phyloP scores from a whole-genome alignment of 2,888 invertebrate genomes.

The Eristalinus sepulchralis region DNA sequence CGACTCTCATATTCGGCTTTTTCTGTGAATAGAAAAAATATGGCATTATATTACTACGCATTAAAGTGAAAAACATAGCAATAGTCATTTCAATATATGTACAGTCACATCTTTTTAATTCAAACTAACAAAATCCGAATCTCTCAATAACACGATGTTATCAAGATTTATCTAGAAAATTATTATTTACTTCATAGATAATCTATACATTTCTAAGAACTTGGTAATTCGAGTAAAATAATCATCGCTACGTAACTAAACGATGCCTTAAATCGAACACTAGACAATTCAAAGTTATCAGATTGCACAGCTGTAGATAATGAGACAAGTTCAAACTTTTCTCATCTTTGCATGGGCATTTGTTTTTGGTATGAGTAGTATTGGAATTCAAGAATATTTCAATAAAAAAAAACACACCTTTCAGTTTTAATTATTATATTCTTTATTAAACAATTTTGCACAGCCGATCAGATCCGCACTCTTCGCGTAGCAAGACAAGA shows the following conservation, averaged over 20 bases:
- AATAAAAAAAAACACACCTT: too few relatives aligned
- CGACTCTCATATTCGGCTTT: slow-evolving; percentile 65
- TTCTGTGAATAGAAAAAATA: slow-evolving; percentile 44
- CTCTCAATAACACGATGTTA: not conserved
- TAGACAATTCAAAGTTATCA: not conserved
- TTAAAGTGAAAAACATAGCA: too few relatives aligned
- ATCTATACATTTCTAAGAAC: not conserved
- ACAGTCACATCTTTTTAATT: not conserved
- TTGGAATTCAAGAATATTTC: too few relatives aligned
- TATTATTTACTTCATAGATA: not conserved
- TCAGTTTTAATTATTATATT: too few relatives aligned
- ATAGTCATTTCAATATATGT: too few relatives aligned
- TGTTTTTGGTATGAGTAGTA: too few relatives aligned
- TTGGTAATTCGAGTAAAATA: not conserved
- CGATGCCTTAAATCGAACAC: not conserved
- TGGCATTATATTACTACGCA: not conserved
- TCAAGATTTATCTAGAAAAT: not conserved
- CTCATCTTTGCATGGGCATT: too few relatives aligned
- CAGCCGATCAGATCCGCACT: too few relatives aligned
- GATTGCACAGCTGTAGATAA: not conserved
- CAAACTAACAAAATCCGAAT: not conserved
- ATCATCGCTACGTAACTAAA: not conserved
- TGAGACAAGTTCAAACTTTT: too few relatives aligned
- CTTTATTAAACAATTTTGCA: too few relatives aligned
- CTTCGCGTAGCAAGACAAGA: too few relatives aligned